phyloP scores from a whole-genome alignment of 2,888 invertebrate genomes.

The Pinctada fucata region DNA sequence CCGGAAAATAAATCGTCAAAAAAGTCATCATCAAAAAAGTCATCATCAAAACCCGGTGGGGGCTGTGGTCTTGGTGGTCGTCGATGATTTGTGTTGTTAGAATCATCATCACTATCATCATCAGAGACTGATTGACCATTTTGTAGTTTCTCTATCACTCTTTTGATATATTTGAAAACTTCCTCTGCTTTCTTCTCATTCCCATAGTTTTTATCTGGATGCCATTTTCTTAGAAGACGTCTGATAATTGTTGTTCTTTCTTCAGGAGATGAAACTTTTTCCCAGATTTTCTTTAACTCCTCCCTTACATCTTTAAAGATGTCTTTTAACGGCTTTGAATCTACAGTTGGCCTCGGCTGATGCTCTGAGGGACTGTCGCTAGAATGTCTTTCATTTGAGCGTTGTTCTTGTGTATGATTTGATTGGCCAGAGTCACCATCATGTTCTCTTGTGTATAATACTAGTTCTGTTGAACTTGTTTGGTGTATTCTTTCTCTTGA shows the following conservation, averaged over 20 bases:
- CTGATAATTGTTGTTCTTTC: slow-evolving; percentile 42
- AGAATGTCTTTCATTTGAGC: background rate
- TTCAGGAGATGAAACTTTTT: slow-evolving; percentile 17
- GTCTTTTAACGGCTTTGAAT: slow-evolving; percentile 18
- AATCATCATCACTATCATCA: slow-evolving; percentile 13
- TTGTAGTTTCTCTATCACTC: slow-evolving; percentile 39
- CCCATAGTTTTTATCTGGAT: slow-evolving; percentile 51
- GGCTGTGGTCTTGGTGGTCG: background rate
- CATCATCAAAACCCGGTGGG: background rate
- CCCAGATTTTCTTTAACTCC: slow-evolving; percentile 40
- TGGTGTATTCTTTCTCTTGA: background rate
- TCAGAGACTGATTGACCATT: slow-evolving; percentile 17
- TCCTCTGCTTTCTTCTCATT: slow-evolving; percentile 40
- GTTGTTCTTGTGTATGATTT: background rate
- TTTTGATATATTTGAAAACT: slow-evolving; percentile 49
- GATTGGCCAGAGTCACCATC: background rate
- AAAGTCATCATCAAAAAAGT: background rate
- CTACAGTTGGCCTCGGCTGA: background rate
- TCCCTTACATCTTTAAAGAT: slow-evolving; percentile 33
- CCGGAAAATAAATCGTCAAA: background rate
- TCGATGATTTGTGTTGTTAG: background rate
- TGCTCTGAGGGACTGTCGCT: too few species aligned
- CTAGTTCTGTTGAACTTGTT: slow-evolving; percentile 7
- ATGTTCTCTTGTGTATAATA: background rate
- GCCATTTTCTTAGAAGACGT: slow-evolving; percentile 47